Evolutionary conservation across 2,797 vertebrate genomes (phyloP).

Genomic region (Catamblyrhynchus diadema): DNA sequence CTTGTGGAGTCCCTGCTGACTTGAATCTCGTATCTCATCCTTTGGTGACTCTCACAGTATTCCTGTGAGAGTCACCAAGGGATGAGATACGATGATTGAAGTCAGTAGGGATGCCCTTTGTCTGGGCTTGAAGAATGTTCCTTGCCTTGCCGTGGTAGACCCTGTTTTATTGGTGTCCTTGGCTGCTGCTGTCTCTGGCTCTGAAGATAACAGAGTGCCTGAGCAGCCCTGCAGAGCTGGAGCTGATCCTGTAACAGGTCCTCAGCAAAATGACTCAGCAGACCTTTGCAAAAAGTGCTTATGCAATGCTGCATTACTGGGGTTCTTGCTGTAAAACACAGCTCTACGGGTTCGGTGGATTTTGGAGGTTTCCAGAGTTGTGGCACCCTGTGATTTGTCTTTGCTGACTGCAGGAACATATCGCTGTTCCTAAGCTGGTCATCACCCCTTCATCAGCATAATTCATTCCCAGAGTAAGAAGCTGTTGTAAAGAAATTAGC

Average conservation of each 20-base stretch:
- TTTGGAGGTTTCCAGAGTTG: neutral
- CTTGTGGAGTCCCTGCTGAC: neutral
- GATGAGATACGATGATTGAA: no score
- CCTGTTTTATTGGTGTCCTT: neutral
- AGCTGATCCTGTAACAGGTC: neutral
- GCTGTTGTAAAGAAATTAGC: constrained; percentile 42
- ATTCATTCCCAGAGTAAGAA: constrained; percentile 29
- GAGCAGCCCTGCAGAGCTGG: neutral
- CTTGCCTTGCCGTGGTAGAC: neutral
- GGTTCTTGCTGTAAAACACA: neutral
- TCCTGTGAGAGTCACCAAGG: no score
- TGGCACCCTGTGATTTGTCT: constrained; percentile 8
- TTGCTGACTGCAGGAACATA: constrained; percentile 33
- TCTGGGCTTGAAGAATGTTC: neutral
- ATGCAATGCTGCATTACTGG: neutral
- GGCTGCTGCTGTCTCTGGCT: neutral
- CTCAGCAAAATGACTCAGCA: neutral
- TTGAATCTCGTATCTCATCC: neutral
- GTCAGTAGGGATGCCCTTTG: neutral
- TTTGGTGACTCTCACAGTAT: neutral
- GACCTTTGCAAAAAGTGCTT: neutral
- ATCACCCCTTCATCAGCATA: constrained; percentile 36
- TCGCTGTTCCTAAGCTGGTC: neutral
- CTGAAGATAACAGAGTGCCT: neutral
- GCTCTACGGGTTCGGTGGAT: neutral